phyloP scores from a whole-genome alignment of 2,113 vertebrate genomes.

The Antennarius striatus region DNA sequence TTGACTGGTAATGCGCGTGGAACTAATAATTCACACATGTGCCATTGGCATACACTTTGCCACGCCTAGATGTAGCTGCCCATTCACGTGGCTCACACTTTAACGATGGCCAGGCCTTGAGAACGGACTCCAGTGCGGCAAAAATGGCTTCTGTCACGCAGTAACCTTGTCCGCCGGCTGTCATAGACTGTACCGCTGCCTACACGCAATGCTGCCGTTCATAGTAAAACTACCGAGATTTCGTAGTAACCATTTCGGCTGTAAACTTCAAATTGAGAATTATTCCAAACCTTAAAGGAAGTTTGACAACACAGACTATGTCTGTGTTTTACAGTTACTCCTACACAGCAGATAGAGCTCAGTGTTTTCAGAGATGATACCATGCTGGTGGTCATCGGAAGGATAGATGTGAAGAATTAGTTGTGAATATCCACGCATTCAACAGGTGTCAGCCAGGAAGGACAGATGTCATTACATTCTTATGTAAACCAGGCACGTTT shows the following conservation, averaged over 20 bases:
- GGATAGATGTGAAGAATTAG: background rate
- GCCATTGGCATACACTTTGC: slow-evolving; percentile 4
- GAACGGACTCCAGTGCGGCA: slow-evolving; percentile 17
- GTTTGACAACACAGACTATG: too few relatives aligned
- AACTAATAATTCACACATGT: slow-evolving; percentile 25
- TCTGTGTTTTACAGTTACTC: too few relatives aligned
- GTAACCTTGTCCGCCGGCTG: slow-evolving; percentile 57
- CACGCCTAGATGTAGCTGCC: slow-evolving; percentile 27
- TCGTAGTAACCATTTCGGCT: too few relatives aligned
- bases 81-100: slow-evolving; percentile 11
- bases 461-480: background rate
- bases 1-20: background rate
- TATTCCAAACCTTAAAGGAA: too few relatives aligned
- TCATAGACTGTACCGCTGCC: background rate
- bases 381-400: too few relatives aligned
- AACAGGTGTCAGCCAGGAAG: background rate
- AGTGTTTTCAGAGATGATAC: too few relatives aligned
- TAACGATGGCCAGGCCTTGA: slow-evolving; percentile 1
- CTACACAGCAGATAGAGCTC: too few relatives aligned
- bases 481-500: background rate
- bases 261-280: too few relatives aligned
- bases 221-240: too few relatives aligned
- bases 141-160: slow-evolving; percentile 55
- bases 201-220: too few relatives aligned
- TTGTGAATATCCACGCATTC: background rate